These are phyloP conservation scores for Urophycis tenuis DNA, from an alignment of 2,797 vertebrate genomes.

Conservation along the genomic window DNA sequence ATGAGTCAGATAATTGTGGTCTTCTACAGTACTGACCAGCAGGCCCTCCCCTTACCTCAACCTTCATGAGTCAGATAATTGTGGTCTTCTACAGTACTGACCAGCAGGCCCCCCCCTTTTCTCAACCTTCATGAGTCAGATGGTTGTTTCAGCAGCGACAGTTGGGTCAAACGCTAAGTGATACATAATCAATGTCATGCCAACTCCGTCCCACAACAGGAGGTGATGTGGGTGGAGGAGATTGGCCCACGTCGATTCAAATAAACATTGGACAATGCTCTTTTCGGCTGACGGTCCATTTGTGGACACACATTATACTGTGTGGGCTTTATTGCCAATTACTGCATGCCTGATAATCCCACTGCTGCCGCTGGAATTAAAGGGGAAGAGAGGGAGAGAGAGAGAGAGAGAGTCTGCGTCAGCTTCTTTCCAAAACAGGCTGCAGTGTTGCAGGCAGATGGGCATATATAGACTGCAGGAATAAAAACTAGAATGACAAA, in stretches of 20 bases:
- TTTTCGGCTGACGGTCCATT: conserved; percentile 29
- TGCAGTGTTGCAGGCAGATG: conserved; percentile 6
- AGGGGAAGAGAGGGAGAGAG: conserved; percentile 14
- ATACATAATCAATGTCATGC: conserved; percentile 43
- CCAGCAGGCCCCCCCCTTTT: too few species aligned
- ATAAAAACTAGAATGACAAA: not conserved
- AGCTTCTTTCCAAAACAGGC: conserved; percentile 10
- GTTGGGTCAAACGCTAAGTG: conserved; percentile 19
- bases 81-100: too few species aligned
- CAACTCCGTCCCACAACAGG: conserved; percentile 17
- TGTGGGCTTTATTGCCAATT: conserved; percentile 42
- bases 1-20: too few species aligned
- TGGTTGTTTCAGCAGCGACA: conserved; percentile 26
- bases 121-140: not conserved
- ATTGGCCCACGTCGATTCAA: conserved; percentile 4
- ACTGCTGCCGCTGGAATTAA: conserved; percentile 30
- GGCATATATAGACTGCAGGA: not conserved
- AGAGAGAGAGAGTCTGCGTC: conserved; percentile 14
- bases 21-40: not conserved
- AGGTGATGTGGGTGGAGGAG: not conserved
- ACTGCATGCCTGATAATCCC: conserved; percentile 40
- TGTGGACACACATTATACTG: conserved; percentile 21
- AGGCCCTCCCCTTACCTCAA: not conserved
- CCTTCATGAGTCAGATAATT: too few species aligned
- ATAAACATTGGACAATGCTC: conserved; percentile 23